Conservation (phyloP, 2,113 vertebrate genomes). For the Leucopternis melanops region DNA sequence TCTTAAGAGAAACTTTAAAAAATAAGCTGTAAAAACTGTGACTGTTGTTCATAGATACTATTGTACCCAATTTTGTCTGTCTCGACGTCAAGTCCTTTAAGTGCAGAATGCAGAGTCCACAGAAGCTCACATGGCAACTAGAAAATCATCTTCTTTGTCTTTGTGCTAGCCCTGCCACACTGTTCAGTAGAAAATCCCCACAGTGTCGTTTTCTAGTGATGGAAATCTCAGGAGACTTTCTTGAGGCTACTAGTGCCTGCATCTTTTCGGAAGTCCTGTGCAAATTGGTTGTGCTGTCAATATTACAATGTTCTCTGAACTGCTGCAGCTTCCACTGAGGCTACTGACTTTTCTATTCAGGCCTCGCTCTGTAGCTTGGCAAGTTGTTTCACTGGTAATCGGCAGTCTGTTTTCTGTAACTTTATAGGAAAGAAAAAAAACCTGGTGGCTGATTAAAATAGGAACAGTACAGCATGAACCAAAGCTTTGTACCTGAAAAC, state of each 20-base stretch:
- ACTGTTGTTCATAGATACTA: background rate
- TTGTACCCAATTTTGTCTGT: background rate
- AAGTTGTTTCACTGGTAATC: background rate
- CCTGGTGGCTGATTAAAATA: background rate
- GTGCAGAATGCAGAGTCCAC: background rate
- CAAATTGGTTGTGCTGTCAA: background rate
- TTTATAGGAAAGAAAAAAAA: background rate
- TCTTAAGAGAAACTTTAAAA: background rate
- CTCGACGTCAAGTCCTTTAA: background rate
- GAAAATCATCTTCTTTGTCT: background rate
- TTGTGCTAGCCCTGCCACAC: background rate
- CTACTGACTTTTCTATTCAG: background rate
- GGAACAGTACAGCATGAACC: background rate
- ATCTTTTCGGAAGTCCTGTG: background rate
- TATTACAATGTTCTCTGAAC: background rate
- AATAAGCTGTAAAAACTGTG: background rate
- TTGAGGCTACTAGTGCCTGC: background rate
- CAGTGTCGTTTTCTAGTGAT: background rate
- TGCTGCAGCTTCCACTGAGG: fast-evolving
- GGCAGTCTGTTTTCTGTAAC: background rate
- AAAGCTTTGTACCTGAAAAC: background rate
- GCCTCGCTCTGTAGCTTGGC: background rate
- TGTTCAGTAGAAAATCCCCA: background rate
- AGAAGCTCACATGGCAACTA: background rate
- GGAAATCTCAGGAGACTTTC: background rate